A percentile compares a stretch with the other conserved stretches of the same genome.
phyloP scores from a whole-genome alignment of 2,113 vertebrate genomes.

The Columbina picui region DNA sequence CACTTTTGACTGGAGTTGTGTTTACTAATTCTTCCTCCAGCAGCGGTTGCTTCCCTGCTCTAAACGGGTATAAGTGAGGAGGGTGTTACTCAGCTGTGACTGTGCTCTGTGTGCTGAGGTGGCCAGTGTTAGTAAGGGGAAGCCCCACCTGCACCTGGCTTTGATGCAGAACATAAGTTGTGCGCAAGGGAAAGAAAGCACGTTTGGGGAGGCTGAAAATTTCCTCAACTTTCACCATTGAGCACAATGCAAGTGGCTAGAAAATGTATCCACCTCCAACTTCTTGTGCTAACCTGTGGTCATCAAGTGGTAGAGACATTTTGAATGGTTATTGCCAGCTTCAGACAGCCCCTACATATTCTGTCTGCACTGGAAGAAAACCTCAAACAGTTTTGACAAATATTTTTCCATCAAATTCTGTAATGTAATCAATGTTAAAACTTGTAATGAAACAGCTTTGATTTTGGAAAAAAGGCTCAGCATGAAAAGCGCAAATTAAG shows the following conservation, averaged over 20 bases:
- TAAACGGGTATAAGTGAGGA: not conserved
- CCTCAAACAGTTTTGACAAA: not conserved
- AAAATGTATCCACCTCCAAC: not conserved
- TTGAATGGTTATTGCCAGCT: not conserved
- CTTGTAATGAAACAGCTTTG: not conserved
- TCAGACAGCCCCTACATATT: not conserved
- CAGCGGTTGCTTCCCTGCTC: not conserved
- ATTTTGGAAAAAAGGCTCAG: not conserved
- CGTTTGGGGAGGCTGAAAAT: not conserved
- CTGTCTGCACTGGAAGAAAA: not conserved
- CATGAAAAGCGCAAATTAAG: not conserved
- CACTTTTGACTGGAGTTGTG: not conserved
- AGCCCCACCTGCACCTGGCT: not conserved
- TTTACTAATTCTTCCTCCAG: not conserved
- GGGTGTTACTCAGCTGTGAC: not conserved
- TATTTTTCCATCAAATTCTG: not conserved
- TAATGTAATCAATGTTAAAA: not conserved
- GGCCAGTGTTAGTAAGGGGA: not conserved
- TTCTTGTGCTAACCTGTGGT: not conserved
- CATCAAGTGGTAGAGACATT: not conserved
- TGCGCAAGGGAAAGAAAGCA: not conserved
- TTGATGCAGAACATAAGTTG: rapidly evolving
- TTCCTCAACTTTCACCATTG: not conserved
- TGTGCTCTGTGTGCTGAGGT: not conserved
- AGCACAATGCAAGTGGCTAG: not conserved